Evolutionary conservation across 2,888 invertebrate genomes (phyloP).

Genomic region (Scelioninae gen. 1): DNA sequence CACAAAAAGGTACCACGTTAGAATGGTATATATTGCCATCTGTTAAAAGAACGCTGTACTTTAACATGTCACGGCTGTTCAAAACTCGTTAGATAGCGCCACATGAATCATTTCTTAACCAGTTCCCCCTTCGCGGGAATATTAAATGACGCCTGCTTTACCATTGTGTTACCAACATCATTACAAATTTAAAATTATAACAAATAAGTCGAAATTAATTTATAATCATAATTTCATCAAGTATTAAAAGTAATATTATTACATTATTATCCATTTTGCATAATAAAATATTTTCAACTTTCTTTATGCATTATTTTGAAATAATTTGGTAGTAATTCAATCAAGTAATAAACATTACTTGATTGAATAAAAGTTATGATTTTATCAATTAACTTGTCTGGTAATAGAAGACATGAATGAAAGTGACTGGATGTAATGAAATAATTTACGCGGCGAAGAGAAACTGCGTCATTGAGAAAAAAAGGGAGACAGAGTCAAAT

Average conservation of each 20-base stretch:
- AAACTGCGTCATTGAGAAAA: slow-evolving; percentile 43
- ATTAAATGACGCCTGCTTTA: slow-evolving; percentile 24
- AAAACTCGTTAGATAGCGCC: slow-evolving; percentile 69
- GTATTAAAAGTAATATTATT: too few species aligned
- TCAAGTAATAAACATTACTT: background rate
- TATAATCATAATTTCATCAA: too few species aligned
- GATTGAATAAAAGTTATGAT: background rate
- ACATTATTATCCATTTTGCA: too few species aligned
- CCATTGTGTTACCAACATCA: slow-evolving; percentile 5
- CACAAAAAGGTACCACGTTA: too few species aligned
- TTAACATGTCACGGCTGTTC: slow-evolving; percentile 4
- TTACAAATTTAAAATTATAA: too few species aligned
- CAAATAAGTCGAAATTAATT: too few species aligned
- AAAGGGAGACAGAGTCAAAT: slow-evolving; percentile 75
- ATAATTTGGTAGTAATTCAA: too few species aligned
- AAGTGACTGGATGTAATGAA: slow-evolving; percentile 39
- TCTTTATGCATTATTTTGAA: too few species aligned
- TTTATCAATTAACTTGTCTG: slow-evolving; percentile 9
- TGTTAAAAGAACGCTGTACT: slow-evolving; percentile 70
- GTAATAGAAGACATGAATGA: slow-evolving; percentile 42
- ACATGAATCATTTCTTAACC: slow-evolving; percentile 50
- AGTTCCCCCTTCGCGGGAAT: slow-evolving; percentile 36
- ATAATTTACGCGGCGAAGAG: slow-evolving; percentile 47
- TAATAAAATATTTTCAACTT: too few species aligned
- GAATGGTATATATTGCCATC: slow-evolving; percentile 73